phyloP scores from a whole-genome alignment of 2,113 vertebrate species.

The Pelmatolapia mariae region DNA sequence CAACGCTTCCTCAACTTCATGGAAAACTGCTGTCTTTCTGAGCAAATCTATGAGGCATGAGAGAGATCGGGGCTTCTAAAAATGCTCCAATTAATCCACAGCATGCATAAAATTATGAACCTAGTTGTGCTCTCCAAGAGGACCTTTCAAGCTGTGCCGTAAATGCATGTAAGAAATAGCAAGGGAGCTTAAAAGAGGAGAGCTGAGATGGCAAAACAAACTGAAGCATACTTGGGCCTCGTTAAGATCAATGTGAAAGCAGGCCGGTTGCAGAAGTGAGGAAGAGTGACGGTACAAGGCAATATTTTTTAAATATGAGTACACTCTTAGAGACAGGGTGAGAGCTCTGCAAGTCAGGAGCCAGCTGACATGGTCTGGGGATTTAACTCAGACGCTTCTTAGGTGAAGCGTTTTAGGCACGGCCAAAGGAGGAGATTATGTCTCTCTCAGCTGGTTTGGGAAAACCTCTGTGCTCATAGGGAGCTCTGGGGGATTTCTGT shows the following conservation, averaged over 20 bases:
- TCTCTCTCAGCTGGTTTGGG: background rate
- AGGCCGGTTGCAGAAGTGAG: background rate
- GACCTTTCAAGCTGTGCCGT: background rate
- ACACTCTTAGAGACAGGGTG: background rate
- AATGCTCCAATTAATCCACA: background rate
- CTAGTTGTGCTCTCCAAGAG: background rate
- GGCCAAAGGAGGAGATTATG: accelerated
- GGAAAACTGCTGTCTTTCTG: background rate
- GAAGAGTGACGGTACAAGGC: background rate
- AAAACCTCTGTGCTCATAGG: background rate
- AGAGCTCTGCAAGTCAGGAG: background rate
- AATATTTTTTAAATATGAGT: no score
- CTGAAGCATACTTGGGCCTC: background rate
- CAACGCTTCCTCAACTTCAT: background rate
- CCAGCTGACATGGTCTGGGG: background rate
- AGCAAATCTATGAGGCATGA: background rate
- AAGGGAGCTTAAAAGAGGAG: background rate
- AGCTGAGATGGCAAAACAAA: background rate
- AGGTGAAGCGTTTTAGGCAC: accelerated
- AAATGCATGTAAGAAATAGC: background rate
- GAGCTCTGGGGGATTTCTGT: background rate
- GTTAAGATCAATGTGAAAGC: background rate
- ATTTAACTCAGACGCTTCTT: background rate
- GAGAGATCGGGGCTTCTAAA: background rate
- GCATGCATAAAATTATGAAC: background rate